Evolutionary conservation across 1,140 invertebrate species (phyloP), one percentile per base, ranked within the genome.

Genomic region (Saxidomus purpurata): DNA sequence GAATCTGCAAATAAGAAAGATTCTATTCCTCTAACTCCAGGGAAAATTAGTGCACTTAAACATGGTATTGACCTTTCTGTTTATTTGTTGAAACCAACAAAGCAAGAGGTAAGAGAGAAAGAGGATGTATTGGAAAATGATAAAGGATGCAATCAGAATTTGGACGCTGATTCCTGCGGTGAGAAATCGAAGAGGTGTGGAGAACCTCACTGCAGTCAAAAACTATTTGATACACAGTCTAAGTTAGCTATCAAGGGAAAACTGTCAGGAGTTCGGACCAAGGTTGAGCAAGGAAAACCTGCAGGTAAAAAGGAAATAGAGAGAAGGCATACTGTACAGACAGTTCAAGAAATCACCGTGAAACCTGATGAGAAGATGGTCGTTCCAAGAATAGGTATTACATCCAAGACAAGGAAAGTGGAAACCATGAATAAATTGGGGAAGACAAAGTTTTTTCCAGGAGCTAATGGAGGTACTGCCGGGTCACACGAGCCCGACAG

Each of bases 61-160:
- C 76, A 71, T 79, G 86, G 86, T 0, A 88, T 88, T 47, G 86
- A 88, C 25, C 36, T 88, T 8, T 79, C 74, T 38, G 76, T 79
- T 19, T 88, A 88, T 71, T 43, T 88, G 19, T 71, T 88, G 86
- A 88, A 88, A 69, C 86, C 86, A 19, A 6, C 59, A 38, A 77
- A 52, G 31, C 59, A 71, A 34, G 55, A 82, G 13, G 28, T 43
- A 38, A 77, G 63, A 77, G 22, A 67, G 9, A 76, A 25, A 28
- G 55, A 77, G 25, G 36, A 40, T 79, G 61, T 49, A 0, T 19
- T 25, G 0, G 31, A 83, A 40, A 28, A 15, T 81, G 79, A 81
- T 13, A 67, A 83, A 17, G 47, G 19, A 3, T 34, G 6, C 25
- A 6, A 11, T 11, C 4, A 31, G 22, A 55, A 13, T 0, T 15